Percentiles rank a stretch among this genome's conserved stretches.
These are phyloP conservation scores for Lymantria dispar DNA, from an alignment of 2,888 invertebrate species.

Conservation along the genomic window DNA sequence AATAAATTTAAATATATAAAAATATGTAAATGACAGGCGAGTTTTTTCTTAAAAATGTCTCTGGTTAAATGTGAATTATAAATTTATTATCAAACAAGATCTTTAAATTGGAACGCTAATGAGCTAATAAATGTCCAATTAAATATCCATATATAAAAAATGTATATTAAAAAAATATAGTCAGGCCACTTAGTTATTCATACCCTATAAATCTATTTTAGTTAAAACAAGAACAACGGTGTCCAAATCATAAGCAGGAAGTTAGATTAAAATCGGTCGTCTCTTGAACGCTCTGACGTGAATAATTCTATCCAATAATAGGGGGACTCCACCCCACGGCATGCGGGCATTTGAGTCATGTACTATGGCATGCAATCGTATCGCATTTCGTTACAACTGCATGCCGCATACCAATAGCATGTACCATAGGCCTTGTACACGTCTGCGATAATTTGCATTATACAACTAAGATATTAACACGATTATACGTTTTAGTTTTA, in stretches of 20 bases:
- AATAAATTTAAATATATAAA: neutral
- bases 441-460: conserved; percentile 18
- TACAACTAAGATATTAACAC: neutral
- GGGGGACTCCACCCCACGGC: conserved; percentile 52
- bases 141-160: neutral
- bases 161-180: conserved; percentile 12
- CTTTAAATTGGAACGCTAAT: neutral
- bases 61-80: neutral
- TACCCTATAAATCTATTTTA: conserved; percentile 24
- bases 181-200: conserved; percentile 3
- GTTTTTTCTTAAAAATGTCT: neutral
- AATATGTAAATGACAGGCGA: too few species aligned
- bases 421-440: conserved; percentile 40
- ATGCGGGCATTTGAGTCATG: conserved; percentile 67
- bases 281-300: conserved; percentile 54
- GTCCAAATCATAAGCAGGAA: conserved; percentile 50
- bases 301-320: conserved; percentile 68
- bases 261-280: conserved; percentile 67
- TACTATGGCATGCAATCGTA: conserved; percentile 70
- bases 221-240: conserved; percentile 30
- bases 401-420: conserved; percentile 56
- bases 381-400: conserved; percentile 51
- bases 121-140: neutral
- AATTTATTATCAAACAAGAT: neutral
- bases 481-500: neutral